Evolutionary conservation across 2,113 vertebrate genomes (phyloP), one percentile per base, ranked within the genome.

Genomic region (Pampusana beccarii): DNA sequence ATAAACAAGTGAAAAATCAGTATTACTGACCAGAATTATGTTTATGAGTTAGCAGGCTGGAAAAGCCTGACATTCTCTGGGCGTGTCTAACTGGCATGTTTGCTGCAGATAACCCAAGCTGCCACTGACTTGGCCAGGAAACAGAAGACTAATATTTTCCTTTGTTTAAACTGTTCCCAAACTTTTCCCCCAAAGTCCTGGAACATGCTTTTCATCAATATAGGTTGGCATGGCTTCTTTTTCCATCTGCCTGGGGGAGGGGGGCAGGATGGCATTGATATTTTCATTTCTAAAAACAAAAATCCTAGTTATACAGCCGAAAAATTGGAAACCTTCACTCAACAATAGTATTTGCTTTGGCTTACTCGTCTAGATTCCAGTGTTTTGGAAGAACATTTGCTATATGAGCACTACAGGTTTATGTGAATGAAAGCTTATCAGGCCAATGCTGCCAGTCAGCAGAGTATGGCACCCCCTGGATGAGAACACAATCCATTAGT

Each of bases 271-370:
- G 26, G 50, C 91, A 61, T 73, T 17, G 38, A 29, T 94, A 86
- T 91, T 96, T 93, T 85, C 51, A n/a, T 94, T 93, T 96, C 87
- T 96, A 95, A 94, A 93, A 84, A 88, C 93, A 92, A 90, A 51
- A 16, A 88, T n/a, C 31, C 67, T 33, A 42, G 20, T 77, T 86
- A 60, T 26, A 34, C 15, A 60, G 66, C 81, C 72, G 90, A 82
- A 87, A 91, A 60, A 36, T 46, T 80, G 56, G 88, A 95, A 92
- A 90, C 42, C 31, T 74, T 90, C 61, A 87, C 53, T 87, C 31
- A 28, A 93, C 84, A 94, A 80, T 90, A 62, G 58, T 28, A 62
- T 90, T 88, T 95, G 34, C 71, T 86, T 88, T 96, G 90, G 82
- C 64, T 86, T 96, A 16, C 17, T 80, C 29, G 17, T 90, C 31